Evolutionary conservation across 1,140 invertebrate genomes (phyloP).

Genomic region (Sipha flava): DNA sequence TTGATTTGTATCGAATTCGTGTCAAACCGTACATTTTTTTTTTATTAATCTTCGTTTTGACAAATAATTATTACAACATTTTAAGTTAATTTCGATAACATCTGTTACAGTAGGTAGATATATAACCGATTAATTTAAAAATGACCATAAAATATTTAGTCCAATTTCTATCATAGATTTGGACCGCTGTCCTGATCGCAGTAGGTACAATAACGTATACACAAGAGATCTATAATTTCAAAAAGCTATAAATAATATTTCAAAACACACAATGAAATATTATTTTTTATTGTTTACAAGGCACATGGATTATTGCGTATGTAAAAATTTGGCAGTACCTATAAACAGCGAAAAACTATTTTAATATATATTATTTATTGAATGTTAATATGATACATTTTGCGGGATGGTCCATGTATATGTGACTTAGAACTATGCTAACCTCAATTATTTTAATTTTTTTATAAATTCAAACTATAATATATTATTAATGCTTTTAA

Average conservation of each 20-base stretch:
- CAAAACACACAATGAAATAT: background rate
- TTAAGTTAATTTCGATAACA: too few species aligned
- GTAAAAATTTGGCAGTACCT: background rate
- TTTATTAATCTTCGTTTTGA: background rate
- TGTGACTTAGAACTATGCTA: background rate
- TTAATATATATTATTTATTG: background rate
- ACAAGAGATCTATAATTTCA: too few species aligned
- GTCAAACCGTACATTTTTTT: background rate
- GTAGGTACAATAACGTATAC: too few species aligned
- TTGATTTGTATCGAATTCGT: background rate
- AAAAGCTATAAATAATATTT: too few species aligned
- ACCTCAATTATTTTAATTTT: too few species aligned
- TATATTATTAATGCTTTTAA: too few species aligned
- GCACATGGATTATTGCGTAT: background rate
- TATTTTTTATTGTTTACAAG: background rate
- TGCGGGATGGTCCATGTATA: background rate
- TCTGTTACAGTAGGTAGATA: too few species aligned
- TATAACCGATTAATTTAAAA: too few species aligned
- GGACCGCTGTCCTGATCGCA: too few species aligned
- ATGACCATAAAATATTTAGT: background rate
- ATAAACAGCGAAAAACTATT: background rate
- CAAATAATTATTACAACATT: background rate
- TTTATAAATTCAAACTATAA: too few species aligned
- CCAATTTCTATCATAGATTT: too few species aligned
- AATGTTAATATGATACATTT: background rate